phyloP scores from a whole-genome alignment of 2,113 vertebrate species.

The Vidua chalybeata region DNA sequence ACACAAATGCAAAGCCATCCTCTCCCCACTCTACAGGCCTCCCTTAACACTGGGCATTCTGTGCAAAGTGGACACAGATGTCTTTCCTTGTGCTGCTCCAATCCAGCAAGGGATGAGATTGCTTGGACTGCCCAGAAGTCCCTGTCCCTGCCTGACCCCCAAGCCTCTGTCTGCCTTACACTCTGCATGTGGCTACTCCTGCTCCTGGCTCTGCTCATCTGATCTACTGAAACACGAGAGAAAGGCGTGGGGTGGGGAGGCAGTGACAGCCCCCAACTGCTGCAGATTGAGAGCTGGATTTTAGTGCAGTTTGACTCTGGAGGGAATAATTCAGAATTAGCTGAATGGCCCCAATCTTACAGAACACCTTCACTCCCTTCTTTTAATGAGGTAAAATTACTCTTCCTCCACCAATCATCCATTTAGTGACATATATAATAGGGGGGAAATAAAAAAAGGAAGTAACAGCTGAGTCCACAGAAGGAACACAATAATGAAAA shows the following conservation, averaged over 20 bases:
- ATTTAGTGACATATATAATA: not conserved
- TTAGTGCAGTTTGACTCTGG: not conserved
- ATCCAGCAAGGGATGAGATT: not conserved
- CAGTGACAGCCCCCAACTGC: rapidly evolving
- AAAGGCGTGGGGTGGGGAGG: not conserved
- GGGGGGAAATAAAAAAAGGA: not conserved
- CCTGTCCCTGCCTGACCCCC: not conserved
- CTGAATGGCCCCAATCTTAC: not conserved
- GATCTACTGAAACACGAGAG: not conserved
- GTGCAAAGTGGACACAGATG: rapidly evolving
- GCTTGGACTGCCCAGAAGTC: not conserved
- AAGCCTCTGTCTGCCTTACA: not conserved
- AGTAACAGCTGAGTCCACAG: not conserved
- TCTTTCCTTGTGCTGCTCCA: not conserved
- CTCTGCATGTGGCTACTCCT: rapidly evolving
- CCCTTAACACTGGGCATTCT: rapidly evolving
- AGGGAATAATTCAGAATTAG: not conserved
- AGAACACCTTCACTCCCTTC: not conserved
- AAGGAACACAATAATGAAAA: not conserved
- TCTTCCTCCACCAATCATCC: not conserved
- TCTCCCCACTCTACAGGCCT: not conserved
- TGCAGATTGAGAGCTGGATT: not conserved
- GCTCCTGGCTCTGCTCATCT: not conserved
- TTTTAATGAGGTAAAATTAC: not conserved
- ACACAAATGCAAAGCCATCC: not conserved